These are phyloP conservation scores for Chaetophractus vellerosus DNA, from an alignment of 2,797 vertebrate species.

Conservation along the genomic window DNA sequence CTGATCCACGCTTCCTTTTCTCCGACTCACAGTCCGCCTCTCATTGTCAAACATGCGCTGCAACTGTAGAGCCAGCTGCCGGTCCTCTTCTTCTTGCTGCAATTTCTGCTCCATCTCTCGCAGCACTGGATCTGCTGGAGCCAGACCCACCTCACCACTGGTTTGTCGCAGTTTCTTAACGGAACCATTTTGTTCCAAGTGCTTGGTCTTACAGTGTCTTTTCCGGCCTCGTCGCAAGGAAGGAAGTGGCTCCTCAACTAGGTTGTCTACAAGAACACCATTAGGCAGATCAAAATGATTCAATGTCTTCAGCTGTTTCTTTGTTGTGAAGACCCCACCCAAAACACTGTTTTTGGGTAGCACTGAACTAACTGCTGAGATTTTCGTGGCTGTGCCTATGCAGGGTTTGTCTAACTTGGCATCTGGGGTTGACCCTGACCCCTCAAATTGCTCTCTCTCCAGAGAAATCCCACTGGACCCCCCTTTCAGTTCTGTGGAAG, in stretches of 20 bases:
- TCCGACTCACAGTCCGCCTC: slow-evolving; percentile 89
- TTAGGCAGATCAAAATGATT: slow-evolving; percentile 88
- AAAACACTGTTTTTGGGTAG: slow-evolving; percentile 77
- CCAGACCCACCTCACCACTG: slow-evolving; percentile 79
- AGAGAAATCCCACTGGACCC: slow-evolving; percentile 51
- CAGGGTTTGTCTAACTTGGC: slow-evolving; percentile 82
- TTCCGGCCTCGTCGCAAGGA: slow-evolving; percentile 93
- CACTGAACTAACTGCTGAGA: background rate
- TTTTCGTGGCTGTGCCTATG: slow-evolving; percentile 74
- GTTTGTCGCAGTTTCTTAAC: slow-evolving; percentile 89
- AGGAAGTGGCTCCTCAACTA: slow-evolving; percentile 86
- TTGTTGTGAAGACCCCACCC: slow-evolving; percentile 82
- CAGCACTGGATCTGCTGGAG: slow-evolving; percentile 69
- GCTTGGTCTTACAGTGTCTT: slow-evolving; percentile 96
- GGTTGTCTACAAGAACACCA: slow-evolving; percentile 82
- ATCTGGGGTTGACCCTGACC: slow-evolving; percentile 68
- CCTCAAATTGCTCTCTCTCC: slow-evolving; percentile 78
- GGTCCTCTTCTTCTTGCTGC: slow-evolving; percentile 94
- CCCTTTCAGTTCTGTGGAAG: background rate
- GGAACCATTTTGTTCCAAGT: slow-evolving; percentile 92
- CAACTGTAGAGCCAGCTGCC: slow-evolving; percentile 93
- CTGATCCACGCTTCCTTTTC: slow-evolving; percentile 91
- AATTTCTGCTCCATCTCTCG: slow-evolving; percentile 87
- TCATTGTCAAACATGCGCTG: slow-evolving; percentile 95
- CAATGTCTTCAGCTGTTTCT: slow-evolving; percentile 90